A percentile compares a stretch with the other conserved stretches of the same genome.
Conservation (phyloP, 1,140 invertebrate species). For the Lepidurus packardi region DNA sequence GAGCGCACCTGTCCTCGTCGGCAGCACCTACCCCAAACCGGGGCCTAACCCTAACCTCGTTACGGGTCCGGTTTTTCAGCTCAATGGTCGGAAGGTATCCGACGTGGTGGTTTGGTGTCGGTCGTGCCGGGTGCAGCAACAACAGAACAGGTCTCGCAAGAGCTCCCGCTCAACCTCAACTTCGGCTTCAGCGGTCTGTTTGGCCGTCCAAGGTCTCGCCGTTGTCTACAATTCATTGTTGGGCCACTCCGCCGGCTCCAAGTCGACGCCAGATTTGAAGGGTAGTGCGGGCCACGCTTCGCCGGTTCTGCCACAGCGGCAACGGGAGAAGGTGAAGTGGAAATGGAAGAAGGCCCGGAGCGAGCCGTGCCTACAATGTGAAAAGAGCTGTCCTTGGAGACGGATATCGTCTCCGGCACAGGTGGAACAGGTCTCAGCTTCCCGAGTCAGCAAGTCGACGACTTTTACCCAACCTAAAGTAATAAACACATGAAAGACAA, state of each 20-base stretch:
- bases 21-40: neutral
- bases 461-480: neutral
- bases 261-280: neutral
- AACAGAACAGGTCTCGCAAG: neutral
- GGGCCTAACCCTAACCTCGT: neutral
- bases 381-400: constrained; percentile 10
- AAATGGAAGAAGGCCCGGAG: constrained; percentile 17
- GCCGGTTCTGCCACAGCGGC: neutral
- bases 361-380: constrained; percentile 9
- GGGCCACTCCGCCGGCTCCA: neutral
- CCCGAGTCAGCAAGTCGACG: neutral
- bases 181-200: neutral
- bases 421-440: neutral
- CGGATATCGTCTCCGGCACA: constrained; percentile 14
- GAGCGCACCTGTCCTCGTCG: constrained; percentile 7
- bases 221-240: neutral
- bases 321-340: neutral
- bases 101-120: neutral
- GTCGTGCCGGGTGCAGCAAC: neutral
- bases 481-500: neutral
- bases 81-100: neutral
- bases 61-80: neutral
- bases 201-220: constrained; percentile 3
- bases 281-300: neutral
- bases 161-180: neutral